Base-by-base conservation (phyloP, 2,113 vertebrate genomes). In the Chaetodon auriga region DNA sequence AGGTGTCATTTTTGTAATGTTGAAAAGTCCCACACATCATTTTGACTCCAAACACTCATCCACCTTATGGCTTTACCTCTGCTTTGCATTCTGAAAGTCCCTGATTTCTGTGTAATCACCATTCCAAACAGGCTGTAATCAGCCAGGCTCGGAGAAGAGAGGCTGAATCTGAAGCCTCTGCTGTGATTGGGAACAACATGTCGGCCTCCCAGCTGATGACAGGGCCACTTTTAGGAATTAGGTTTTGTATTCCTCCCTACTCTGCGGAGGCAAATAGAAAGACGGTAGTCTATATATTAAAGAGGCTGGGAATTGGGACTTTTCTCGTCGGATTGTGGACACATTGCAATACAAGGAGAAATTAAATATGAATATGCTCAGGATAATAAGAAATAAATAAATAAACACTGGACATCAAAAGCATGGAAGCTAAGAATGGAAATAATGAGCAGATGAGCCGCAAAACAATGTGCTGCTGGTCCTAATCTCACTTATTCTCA, bases 111-210 rank as follows among this genome's bases (percentile, higher is more conserved):
- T 75, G 49, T 74, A 91, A 89, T 89, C 84, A 84, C 69, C 73
- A 75, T 81, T 74, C 65, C 87, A 86, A 87, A 74, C 84, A 86
- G 86, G 62, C 51, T 79, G 84, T 85, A 89, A 90, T 91, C 90
- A 91, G 83, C 23, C 53, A 13, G 60, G 61, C 61, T 41, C 54
- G 43, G 54, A 60, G 36, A 35, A 61, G 36, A 61, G 74, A 68
- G 36, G 78, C 83, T 83, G 48, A 62, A 72, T 86, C 36, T 51
- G 53, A 84, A 86, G 65, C 46, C 53, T 66, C 74, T 25, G 49
- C 82, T 85, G 71, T 90, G 88, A 91, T 92, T 89, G 72, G 54
- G 64, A 90, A 84, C 51, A 87, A 78, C 68, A 70, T 78, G 64
- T 76, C 38, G 8, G n/a, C 70, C 58, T 80, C 74, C 61, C 65